Evolutionary conservation across 1,140 invertebrate species (phyloP).

Genomic region (Drosophila lowei): DNA sequence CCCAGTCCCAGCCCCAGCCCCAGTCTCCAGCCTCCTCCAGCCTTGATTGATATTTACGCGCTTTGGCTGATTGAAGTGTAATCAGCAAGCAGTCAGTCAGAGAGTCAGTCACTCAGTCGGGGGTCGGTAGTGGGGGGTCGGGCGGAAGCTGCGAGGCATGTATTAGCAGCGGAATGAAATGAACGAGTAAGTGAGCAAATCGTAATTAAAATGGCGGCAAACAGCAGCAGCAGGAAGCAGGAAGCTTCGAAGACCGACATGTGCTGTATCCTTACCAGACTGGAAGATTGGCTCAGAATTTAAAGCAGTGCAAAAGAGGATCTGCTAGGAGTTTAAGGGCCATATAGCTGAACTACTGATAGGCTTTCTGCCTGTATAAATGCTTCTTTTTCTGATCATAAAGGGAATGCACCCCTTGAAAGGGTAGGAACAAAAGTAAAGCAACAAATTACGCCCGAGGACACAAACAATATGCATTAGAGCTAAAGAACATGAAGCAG

Average conservation of each 20-base stretch:
- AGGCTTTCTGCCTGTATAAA: too few relatives aligned
- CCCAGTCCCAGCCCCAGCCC: background rate
- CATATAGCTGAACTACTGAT: too few relatives aligned
- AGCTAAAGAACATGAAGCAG: conserved; percentile 24
- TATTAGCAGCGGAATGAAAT: conserved; percentile 74
- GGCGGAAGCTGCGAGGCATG: conserved; percentile 30
- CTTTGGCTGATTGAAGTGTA: conserved; percentile 76
- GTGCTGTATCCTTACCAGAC: too few relatives aligned
- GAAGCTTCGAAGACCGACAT: background rate
- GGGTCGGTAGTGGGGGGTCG: background rate
- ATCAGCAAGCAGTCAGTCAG: conserved; percentile 64
- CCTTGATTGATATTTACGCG: conserved; percentile 75
- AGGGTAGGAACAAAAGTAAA: conserved; percentile 25
- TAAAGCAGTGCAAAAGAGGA: too few relatives aligned
- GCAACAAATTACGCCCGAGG: conserved; percentile 69
- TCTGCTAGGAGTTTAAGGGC: too few relatives aligned
- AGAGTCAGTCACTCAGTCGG: conserved; percentile 23
- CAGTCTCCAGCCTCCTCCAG: background rate
- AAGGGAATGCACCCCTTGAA: too few relatives aligned
- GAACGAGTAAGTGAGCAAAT: conserved; percentile 70
- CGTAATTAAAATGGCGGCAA: conserved; percentile 75
- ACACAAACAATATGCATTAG: conserved; percentile 77
- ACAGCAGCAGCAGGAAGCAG: conserved; percentile 13
- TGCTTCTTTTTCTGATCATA: background rate
- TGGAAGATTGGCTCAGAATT: too few relatives aligned